Conservation (phyloP, 2,888 invertebrate species). For the Ormia ochracea region DNA sequence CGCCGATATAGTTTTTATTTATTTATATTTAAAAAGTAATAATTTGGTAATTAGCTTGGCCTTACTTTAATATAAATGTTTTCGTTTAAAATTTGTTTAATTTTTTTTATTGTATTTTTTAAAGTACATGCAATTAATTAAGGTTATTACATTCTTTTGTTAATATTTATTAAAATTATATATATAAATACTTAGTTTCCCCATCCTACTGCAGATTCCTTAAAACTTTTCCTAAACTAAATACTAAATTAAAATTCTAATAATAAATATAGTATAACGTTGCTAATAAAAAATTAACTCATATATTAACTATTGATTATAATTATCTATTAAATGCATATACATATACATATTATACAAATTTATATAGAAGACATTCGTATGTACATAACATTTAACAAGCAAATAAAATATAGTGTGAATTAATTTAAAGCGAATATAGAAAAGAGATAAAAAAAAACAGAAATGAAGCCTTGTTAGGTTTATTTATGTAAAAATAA, state of each 20-base stretch:
- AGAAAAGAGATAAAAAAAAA: slow-evolving; percentile 28
- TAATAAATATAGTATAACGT: slow-evolving; percentile 50
- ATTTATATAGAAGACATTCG: slow-evolving; percentile 61
- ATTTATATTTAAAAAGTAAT: slow-evolving; percentile 4
- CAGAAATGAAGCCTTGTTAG: slow-evolving; percentile 51
- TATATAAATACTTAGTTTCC: neutral
- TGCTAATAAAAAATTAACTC: slow-evolving; percentile 55
- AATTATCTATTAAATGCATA: slow-evolving; percentile 47
- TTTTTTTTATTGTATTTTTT: slow-evolving; percentile 50
- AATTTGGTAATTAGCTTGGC: slow-evolving; percentile 30
- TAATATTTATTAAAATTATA: slow-evolving; percentile 49
- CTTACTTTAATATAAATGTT: slow-evolving; percentile 22
- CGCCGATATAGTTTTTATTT: slow-evolving; percentile 31
- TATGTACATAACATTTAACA: slow-evolving; percentile 60
- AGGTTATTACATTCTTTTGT: slow-evolving; percentile 32
- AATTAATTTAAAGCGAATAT: slow-evolving; percentile 57
- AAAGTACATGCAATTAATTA: slow-evolving; percentile 13
- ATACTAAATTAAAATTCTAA: slow-evolving; percentile 31
- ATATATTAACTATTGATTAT: slow-evolving; percentile 59
- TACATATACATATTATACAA: slow-evolving; percentile 52
- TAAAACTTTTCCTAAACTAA: slow-evolving; percentile 48
- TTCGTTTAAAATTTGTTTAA: slow-evolving; percentile 1
- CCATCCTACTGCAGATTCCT: neutral
- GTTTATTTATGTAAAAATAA: slow-evolving; percentile 59
- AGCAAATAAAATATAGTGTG: slow-evolving; percentile 56